Percentiles rank a stretch among this genome's conserved stretches.
Evolutionary conservation across 2,797 vertebrate genomes (phyloP).

Genomic region (Bryconaethiops microstoma): DNA sequence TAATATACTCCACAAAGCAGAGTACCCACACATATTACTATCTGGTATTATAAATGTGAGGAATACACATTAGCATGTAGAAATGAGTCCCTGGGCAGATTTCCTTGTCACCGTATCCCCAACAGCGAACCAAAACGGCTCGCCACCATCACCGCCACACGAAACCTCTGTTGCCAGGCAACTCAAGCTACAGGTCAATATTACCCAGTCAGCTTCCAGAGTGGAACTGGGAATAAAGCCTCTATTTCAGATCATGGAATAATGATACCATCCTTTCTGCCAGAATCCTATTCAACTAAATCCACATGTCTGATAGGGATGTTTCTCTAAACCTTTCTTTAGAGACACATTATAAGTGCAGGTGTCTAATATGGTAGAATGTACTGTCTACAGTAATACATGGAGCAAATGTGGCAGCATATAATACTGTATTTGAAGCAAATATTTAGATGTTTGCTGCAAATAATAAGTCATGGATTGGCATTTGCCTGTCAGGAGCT

Average conservation of each 20-base stretch:
- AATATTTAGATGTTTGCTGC: too few species aligned
- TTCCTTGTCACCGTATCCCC: neutral
- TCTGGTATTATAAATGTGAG: neutral
- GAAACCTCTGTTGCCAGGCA: slow-evolving; percentile 76
- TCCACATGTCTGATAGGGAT: neutral
- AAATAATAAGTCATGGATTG: too few species aligned
- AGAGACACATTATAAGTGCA: too few species aligned
- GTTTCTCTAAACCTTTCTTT: too few species aligned
- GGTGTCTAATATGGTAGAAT: too few species aligned
- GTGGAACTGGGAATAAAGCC: slow-evolving; percentile 64
- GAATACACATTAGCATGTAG: neutral
- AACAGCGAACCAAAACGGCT: neutral
- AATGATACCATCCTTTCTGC: slow-evolving; percentile 50
- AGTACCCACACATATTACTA: too few species aligned
- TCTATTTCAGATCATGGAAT: slow-evolving; percentile 67
- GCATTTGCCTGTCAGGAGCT: too few species aligned
- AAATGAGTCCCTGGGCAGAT: slow-evolving; percentile 7
- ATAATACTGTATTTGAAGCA: too few species aligned
- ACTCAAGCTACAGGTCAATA: slow-evolving; percentile 72
- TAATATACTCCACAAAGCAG: neutral
- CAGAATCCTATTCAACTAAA: slow-evolving; percentile 47
- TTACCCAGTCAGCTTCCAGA: slow-evolving; percentile 59
- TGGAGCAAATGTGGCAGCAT: too few species aligned
- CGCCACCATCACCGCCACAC: neutral
- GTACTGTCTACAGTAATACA: too few species aligned